Evolutionary conservation across 2,888 invertebrate species (phyloP).

Genomic region (Rhabditoides inermis): DNA sequence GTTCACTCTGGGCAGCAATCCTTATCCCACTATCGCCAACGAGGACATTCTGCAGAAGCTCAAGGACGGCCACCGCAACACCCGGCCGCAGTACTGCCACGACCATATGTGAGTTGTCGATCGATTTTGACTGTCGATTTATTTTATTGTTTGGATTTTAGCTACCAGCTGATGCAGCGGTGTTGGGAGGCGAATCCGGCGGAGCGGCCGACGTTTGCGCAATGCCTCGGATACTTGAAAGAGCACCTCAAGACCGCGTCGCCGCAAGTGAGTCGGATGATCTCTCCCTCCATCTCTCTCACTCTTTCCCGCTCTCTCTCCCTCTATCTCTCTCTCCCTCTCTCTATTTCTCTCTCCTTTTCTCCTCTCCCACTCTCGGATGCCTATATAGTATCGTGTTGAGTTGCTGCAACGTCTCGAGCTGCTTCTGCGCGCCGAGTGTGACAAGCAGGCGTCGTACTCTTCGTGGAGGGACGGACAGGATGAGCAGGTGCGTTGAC

Average conservation of each 20-base stretch:
- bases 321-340: no score
- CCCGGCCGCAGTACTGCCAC: slow-evolving; percentile 74
- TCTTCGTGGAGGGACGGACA: no score
- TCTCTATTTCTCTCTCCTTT: no score
- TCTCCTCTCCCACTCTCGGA: no score
- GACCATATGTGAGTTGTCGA: slow-evolving; percentile 63
- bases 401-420: no score
- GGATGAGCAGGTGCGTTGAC: no score
- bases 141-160: no score
- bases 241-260: slow-evolving; percentile 13
- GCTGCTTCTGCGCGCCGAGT: no score
- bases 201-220: slow-evolving; percentile 69
- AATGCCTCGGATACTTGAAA: slow-evolving; percentile 17
- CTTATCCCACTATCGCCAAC: slow-evolving; percentile 57
- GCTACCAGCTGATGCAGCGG: slow-evolving; percentile 71
- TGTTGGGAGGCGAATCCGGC: slow-evolving; percentile 78
- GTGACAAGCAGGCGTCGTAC: no score
- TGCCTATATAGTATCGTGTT: no score
- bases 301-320: no score
- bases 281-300: no score
- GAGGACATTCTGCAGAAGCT: slow-evolving; percentile 56
- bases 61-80: slow-evolving; percentile 76
- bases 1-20: slow-evolving; percentile 64
- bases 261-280: slow-evolving; percentile 11
- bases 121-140: not conserved